A percentile compares a stretch with the other conserved stretches of the same genome.
phyloP scores from a whole-genome alignment of 2,797 vertebrate species.

The Pangasius krempfi region DNA sequence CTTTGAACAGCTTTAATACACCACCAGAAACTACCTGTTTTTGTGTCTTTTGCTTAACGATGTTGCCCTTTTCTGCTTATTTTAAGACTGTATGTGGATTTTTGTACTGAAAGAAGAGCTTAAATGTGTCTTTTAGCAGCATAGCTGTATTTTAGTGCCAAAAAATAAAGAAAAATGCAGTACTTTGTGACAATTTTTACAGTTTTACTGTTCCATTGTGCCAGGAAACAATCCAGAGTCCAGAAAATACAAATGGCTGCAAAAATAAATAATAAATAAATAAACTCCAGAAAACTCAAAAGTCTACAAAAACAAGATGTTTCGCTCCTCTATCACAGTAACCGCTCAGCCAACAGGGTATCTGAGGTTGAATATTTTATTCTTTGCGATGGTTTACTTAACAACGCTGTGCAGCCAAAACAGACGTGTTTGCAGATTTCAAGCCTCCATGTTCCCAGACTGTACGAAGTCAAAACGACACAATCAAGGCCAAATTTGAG shows the following conservation, averaged over 20 bases:
- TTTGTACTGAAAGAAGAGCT: too few species aligned
- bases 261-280: too few species aligned
- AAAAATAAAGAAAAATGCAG: background rate
- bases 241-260: too few species aligned
- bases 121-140: too few species aligned
- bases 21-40: background rate
- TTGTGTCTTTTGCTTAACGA: background rate
- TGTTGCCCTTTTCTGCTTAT: too few species aligned
- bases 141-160: background rate
- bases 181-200: background rate
- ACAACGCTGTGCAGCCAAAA: background rate
- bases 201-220: background rate
- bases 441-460: background rate
- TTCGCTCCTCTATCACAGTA: background rate
- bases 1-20: too few species aligned
- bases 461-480: background rate
- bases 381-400: background rate
- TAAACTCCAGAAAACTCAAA: too few species aligned
- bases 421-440: background rate
- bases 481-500: background rate
- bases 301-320: background rate
- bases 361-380: background rate
- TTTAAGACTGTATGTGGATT: too few species aligned
- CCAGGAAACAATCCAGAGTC: background rate
- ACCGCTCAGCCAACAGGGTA: background rate